These are phyloP conservation scores for Ephydatia muelleri DNA, from an alignment of 37 sponge, comb jelly and placozoan genomes.

Conservation along the genomic window DNA sequence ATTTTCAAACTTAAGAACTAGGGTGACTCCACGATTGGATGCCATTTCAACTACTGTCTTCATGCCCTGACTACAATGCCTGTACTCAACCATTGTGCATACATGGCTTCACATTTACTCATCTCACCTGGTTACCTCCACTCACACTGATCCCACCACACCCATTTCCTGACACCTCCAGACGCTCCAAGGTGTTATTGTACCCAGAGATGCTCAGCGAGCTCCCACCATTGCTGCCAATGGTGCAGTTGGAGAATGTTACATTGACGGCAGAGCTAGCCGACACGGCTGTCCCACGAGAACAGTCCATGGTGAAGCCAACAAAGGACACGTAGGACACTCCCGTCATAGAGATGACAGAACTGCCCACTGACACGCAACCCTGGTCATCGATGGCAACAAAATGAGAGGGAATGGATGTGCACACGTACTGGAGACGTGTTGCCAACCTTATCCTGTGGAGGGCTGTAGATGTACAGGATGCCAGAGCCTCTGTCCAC, in stretches of 20 bases:
- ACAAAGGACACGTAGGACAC: constrained; percentile 22
- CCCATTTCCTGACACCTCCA: constrained; percentile 37
- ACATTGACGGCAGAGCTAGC: constrained; percentile 8
- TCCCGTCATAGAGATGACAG: constrained; percentile 1
- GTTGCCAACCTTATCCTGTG: not conserved
- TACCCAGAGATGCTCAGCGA: constrained; percentile 18
- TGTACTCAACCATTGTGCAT: not conserved
- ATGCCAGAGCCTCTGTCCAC: constrained; percentile 42
- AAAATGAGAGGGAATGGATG: not conserved
- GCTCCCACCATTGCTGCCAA: constrained; percentile 15
- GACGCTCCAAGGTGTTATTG: constrained; percentile 6
- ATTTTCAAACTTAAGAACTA: no score
- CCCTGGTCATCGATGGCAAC: not conserved
- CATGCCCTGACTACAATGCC: no score
- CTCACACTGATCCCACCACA: constrained; percentile 36
- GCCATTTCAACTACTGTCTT: no score
- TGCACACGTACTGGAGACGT: not conserved
- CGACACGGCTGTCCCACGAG: constrained; percentile 26
- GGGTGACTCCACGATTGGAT: no score
- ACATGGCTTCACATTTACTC: not conserved
- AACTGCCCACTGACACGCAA: constrained; percentile 40
- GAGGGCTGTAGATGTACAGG: constrained; percentile 34
- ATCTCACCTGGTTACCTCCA: constrained; percentile 47
- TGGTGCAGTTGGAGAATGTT: not conserved
- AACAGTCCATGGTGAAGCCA: constrained; percentile 15